A percentile compares a stretch with the other conserved stretches of the same genome.
These are phyloP conservation scores for Oostethus manadensis DNA, from an alignment of 2,113 vertebrate species.

Conservation along the genomic window DNA sequence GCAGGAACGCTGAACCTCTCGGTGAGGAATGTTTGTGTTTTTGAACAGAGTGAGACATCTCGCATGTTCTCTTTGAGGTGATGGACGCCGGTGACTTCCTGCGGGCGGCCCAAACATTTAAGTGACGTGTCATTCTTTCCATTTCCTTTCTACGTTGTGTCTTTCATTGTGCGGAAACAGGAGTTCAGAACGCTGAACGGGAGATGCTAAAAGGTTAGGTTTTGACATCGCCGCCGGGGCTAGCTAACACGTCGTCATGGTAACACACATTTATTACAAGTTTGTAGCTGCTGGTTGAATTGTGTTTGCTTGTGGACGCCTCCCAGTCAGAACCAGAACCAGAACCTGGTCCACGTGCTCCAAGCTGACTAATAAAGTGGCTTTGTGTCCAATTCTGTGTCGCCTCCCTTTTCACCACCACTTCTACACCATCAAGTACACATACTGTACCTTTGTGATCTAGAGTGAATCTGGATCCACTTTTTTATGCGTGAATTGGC, in stretches of 20 bases:
- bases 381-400: conserved; percentile 59
- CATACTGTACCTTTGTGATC: background rate
- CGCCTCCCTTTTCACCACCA: conserved; percentile 50
- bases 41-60: too few relatives aligned
- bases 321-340: background rate
- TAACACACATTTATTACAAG: too few relatives aligned
- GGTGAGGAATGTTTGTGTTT: conserved; percentile 18
- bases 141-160: conserved; percentile 27
- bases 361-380: conserved; percentile 59
- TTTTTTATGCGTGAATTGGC: too few relatives aligned
- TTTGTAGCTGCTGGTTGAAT: too few relatives aligned
- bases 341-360: background rate
- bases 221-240: too few relatives aligned
- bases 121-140: conserved; percentile 50
- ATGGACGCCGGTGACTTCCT: background rate
- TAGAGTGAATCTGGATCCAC: too few relatives aligned
- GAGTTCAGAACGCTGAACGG: conserved; percentile 7
- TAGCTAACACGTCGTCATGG: too few relatives aligned
- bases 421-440: conserved; percentile 6
- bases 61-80: background rate
- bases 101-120: conserved; percentile 33
- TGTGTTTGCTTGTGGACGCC: too few relatives aligned
- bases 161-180: conserved; percentile 17
- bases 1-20: background rate
- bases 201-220: background rate